Base-by-base conservation (phyloP, 1,140 invertebrate genomes). In the Phthorimaea operculella region DNA sequence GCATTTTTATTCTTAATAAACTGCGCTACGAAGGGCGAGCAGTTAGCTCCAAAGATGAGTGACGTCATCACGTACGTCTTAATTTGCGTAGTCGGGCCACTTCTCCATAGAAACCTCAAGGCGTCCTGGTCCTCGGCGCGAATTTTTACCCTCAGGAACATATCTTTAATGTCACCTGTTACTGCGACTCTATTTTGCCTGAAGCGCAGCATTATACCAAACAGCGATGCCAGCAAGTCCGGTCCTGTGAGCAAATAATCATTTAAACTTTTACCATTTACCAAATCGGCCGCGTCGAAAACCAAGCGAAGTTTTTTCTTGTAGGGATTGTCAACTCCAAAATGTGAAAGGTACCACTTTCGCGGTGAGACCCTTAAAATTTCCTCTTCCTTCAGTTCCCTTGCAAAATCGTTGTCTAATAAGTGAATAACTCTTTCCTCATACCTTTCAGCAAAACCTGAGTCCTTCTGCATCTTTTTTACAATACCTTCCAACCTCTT, bases 121-220 rank as follows among this genome's bases (percentile, higher is more conserved):
- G 51, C 52, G 34, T 62, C 33, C 42, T 54, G 59, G 54, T 72
- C 66, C 16, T 63, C 60, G n/a, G 52, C 0, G 50, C 12, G 33
- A 49, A 36, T 48, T 9, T 47, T 44, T 12, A 58, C 17, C 7
- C 60, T 63, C 4, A 72, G 51, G 36, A 73, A 78, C 69, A 75
- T 76, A 16, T 72, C 74, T 14, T 49, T 49, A 1, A 77, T 72
- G 57, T 76, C 65, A 48, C 55, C 57, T 12, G 51, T 58, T 15
- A 70, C 55, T 11, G 61, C 73, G 12, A 70, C 55, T 16, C 4
- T 12, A 50, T 62, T 49, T 58, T 70, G 52, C 11, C 71, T 45
- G 51, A 74, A 75, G 8, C 64, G 48, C 28, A 74, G 55, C 17
- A 73, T 34, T 52, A 74, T 60, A 1, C 58, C 68, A 2, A 64